Evolutionary conservation across 1,140 invertebrate genomes (phyloP), one percentile per base, ranked within the genome.

Genomic region (Ylistrum balloti): DNA sequence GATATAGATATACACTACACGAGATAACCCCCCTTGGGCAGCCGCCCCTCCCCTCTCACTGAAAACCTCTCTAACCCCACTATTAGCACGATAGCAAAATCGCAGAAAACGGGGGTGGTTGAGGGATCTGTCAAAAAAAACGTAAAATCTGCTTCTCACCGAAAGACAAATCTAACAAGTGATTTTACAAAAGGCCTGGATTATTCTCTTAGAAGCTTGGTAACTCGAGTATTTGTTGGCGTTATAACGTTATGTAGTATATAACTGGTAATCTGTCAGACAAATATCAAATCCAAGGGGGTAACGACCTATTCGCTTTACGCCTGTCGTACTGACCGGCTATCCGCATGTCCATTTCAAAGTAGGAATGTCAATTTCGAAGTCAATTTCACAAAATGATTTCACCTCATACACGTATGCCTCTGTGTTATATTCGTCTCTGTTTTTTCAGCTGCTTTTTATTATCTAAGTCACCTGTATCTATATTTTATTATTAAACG

Each of bases 21-120:
- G 22, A 74, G 56, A 74, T 74, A 74, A 74, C 56, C 56, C 56
- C 41, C 56, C 56, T 74, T 22, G 56, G 56, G 22, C 22, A 74
- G 56, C 56, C 56, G 56, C n/a, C 22, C 56, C 56, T 74, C 56
- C 56, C 56, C 56, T 74, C n/a, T 74, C 56, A 74, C 56, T n/a
- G 56, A 74, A 74, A 74, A 74, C 56, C 1, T 45, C 9, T 17
- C 20, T 45, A 15, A 13, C 1, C 41, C 41, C 1, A 45, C 41
- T 45, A 45, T 45, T 74, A 74, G 22, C 22, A 28, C 17, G 56
- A 74, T 28, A 74, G 22, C 45, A 20, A 56, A 56, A 56, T 22
- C 22, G 45, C 45, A 56, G 17, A 17, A 28, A 74, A 74, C 1
- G 5, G 22, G n/a, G 17, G 56, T 17, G n/a, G 56, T 45, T n/a